phyloP scores from a whole-genome alignment of 2,113 vertebrate species.

The Calypte anna region DNA sequence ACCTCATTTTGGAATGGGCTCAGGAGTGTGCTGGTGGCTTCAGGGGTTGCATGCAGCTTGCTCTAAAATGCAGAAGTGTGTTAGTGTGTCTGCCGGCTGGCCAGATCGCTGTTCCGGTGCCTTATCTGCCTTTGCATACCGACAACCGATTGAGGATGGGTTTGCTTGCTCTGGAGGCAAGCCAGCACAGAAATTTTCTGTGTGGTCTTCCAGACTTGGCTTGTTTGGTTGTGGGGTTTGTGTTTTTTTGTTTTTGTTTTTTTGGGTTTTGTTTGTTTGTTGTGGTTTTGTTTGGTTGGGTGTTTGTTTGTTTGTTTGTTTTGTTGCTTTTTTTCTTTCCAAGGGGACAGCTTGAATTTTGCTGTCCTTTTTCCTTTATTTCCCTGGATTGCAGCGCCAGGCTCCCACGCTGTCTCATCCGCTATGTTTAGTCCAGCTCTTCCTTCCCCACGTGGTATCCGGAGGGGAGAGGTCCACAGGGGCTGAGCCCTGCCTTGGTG shows the following conservation, averaged over 20 bases:
- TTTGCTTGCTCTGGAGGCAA: not conserved
- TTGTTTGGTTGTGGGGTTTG: not conserved
- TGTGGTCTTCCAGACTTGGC: not conserved
- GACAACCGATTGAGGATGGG: not conserved
- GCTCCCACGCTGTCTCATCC: not conserved
- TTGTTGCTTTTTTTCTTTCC: not conserved
- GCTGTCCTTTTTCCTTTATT: not conserved
- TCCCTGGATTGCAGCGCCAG: not conserved
- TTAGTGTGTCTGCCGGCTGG: not conserved
- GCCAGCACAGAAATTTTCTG: not conserved
- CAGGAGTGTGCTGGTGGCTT: accelerated
- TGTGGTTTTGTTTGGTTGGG: too few species aligned
- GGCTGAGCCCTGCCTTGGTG: accelerated
- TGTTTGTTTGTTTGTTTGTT: not conserved
- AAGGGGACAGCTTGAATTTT: not conserved
- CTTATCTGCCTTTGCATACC: not conserved
- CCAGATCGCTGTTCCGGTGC: accelerated
- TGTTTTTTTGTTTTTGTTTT: too few species aligned
- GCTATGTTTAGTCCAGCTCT: not conserved
- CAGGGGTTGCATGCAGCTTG: not conserved
- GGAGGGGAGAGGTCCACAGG: not conserved
- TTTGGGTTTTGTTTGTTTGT: not conserved
- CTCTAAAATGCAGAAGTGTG: not conserved
- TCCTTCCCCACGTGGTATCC: not conserved
- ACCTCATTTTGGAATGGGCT: accelerated